Percentiles rank a stretch among this genome's conserved stretches.
phyloP scores from a whole-genome alignment of 1,140 invertebrate species.

The Drosophila serrata region DNA sequence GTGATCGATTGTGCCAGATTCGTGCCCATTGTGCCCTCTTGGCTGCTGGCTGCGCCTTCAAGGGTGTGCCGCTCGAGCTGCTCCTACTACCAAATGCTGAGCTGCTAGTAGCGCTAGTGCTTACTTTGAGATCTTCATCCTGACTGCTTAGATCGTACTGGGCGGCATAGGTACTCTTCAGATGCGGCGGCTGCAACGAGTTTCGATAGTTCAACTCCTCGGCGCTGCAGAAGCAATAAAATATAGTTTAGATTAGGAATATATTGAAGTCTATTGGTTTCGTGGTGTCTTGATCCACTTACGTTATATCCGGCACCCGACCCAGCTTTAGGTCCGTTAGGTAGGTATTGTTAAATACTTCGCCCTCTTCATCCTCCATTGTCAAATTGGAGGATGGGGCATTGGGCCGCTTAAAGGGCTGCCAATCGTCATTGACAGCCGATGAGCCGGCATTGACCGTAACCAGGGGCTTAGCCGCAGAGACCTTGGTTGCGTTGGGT shows the following conservation, averaged over 20 bases:
- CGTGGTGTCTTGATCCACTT: neutral
- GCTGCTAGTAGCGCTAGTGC: constrained; percentile 30
- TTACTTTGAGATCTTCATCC: constrained; percentile 93
- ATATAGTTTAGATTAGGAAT: neutral
- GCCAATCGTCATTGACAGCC: constrained; percentile 33
- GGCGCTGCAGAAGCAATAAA: constrained; percentile 30
- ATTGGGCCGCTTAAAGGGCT: constrained; percentile 60
- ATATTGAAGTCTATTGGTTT: neutral
- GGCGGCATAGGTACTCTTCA: constrained; percentile 95
- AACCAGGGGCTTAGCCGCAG: neutral
- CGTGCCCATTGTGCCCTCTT: constrained; percentile 28
- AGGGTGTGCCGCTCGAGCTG: constrained; percentile 10
- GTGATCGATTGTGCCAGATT: constrained; percentile 36
- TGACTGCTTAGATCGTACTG: constrained; percentile 89
- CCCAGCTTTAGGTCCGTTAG: constrained; percentile 88
- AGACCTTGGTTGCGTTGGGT: neutral
- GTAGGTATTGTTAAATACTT: constrained; percentile 92
- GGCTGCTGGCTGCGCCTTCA: constrained; percentile 21
- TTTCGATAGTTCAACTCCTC: constrained; percentile 93
- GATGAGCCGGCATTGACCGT: constrained; percentile 12
- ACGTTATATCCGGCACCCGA: constrained; percentile 67
- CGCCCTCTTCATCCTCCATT: constrained; percentile 93
- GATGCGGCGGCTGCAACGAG: constrained; percentile 93
- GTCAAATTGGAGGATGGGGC: constrained; percentile 78
- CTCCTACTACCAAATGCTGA: constrained; percentile 5